phyloP scores from a whole-genome alignment of 2,113 vertebrate species.

The Diphyllodes magnificus region DNA sequence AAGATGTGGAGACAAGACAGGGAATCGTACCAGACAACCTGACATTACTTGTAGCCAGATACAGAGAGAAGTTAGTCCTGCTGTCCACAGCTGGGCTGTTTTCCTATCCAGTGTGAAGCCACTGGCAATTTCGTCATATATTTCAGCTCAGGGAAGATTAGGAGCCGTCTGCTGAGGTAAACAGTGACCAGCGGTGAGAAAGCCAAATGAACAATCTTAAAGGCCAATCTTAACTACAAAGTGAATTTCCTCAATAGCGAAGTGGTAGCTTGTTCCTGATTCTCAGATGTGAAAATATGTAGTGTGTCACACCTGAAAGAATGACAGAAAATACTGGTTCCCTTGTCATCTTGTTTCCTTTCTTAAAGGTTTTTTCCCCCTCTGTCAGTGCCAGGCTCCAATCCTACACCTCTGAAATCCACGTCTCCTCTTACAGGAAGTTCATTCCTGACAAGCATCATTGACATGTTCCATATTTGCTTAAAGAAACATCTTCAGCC shows the following conservation, averaged over 20 bases:
- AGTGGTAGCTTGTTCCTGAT: not conserved
- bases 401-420: not conserved
- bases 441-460: not conserved
- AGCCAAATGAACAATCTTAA: not conserved
- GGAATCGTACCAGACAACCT: not conserved
- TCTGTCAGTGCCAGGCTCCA: not conserved
- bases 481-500: not conserved
- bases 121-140: accelerated
- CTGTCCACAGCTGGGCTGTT: not conserved
- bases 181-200: not conserved
- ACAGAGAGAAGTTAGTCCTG: not conserved
- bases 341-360: not conserved
- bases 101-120: not conserved
- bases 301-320: not conserved
- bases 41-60: not conserved
- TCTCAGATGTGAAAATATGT: not conserved
- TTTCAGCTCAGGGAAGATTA: not conserved
- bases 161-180: not conserved
- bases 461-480: not conserved
- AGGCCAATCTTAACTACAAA: not conserved
- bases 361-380: not conserved
- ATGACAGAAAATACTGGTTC: not conserved
- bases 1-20: not conserved
- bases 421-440: not conserved
- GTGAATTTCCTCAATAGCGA: not conserved